Evolutionary conservation across 2,113 vertebrate genomes (phyloP).

Genomic region (Steatornis caripensis): DNA sequence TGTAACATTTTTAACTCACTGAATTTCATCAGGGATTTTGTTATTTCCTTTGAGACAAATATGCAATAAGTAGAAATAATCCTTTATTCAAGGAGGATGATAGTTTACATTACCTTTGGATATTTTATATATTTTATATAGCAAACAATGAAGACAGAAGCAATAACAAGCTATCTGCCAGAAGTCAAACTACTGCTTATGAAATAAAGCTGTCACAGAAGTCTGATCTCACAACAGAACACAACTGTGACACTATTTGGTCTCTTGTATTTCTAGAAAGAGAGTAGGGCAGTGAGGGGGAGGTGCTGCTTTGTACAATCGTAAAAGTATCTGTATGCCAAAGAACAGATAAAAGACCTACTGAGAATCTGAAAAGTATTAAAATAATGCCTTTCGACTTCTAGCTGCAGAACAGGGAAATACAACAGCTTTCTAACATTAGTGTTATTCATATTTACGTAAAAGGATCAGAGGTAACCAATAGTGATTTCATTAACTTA

Average conservation of each 20-base stretch:
- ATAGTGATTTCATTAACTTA: neutral
- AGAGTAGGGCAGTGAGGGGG: fast-evolving
- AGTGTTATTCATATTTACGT: neutral
- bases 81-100: neutral
- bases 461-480: neutral
- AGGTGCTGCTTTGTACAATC: neutral
- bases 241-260: neutral
- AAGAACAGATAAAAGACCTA: neutral
- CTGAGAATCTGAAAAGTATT: neutral
- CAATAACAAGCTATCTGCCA: neutral
- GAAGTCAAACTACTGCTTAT: neutral
- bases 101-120: neutral
- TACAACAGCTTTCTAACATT: neutral
- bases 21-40: neutral
- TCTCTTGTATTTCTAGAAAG: neutral
- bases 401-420: neutral
- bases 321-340: neutral
- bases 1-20: neutral
- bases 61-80: neutral
- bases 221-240: neutral
- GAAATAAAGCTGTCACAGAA: neutral
- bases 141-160: neutral
- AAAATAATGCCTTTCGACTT: neutral
- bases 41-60: neutral
- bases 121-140: neutral